phyloP scores from a whole-genome alignment of 2,888 invertebrate genomes.

The Troides oblongomaculatus region DNA sequence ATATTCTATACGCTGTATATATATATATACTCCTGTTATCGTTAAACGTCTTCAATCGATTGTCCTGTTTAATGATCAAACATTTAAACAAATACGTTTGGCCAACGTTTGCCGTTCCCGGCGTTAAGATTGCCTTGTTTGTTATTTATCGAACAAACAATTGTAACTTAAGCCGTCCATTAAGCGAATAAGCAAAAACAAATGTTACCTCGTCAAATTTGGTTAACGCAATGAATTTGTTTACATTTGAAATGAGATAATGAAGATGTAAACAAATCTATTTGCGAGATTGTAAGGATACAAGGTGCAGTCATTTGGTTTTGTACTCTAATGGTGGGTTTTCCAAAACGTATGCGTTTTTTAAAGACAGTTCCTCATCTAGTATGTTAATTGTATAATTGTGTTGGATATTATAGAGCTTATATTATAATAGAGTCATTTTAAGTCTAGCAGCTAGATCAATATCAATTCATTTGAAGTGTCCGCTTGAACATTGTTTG shows the following conservation, averaged over 20 bases:
- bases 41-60: too few species aligned
- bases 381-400: too few species aligned
- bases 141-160: constrained; percentile 22
- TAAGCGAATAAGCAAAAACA: constrained; percentile 13
- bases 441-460: too few species aligned
- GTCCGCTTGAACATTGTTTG: too few species aligned
- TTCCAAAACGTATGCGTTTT: too few species aligned
- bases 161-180: constrained; percentile 19
- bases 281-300: constrained; percentile 3
- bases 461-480: too few species aligned
- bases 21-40: too few species aligned
- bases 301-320: not conserved
- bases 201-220: constrained; percentile 15
- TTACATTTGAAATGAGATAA: constrained; percentile 9
- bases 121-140: not conserved
- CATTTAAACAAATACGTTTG: constrained; percentile 16
- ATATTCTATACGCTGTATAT: too few species aligned
- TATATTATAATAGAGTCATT: too few species aligned
- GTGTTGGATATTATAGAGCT: too few species aligned
- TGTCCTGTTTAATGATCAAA: constrained; percentile 9
- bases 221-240: constrained; percentile 14
- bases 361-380: too few species aligned
- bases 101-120: constrained; percentile 13
- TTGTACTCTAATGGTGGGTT: not conserved
- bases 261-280: constrained; percentile 9